Conservation (phyloP, 2,888 invertebrate species). For the Actias luna region DNA sequence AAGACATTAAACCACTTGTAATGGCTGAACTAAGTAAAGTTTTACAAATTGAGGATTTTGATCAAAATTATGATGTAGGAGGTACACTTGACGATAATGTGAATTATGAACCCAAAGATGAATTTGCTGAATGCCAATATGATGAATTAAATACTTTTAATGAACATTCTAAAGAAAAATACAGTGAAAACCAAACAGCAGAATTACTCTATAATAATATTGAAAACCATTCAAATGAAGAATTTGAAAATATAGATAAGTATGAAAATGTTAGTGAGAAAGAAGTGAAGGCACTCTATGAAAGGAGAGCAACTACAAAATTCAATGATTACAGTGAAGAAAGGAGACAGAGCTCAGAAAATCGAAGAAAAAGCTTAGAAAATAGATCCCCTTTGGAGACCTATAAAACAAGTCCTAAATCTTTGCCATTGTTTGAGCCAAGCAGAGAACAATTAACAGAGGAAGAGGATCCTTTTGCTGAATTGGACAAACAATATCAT, state of each 20-base stretch:
- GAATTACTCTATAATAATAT: constrained; percentile 26
- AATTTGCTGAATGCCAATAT: constrained; percentile 33
- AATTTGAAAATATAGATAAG: constrained; percentile 19
- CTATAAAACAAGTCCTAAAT: constrained; percentile 31
- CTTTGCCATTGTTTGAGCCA: constrained; percentile 54
- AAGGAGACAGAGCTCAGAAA: constrained; percentile 27
- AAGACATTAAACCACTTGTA: constrained; percentile 82
- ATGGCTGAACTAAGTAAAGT: constrained; percentile 82
- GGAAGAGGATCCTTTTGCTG: constrained; percentile 72
- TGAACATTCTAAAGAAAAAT: constrained; percentile 32
- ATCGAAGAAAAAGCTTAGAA: constrained; percentile 38
- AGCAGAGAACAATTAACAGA: constrained; percentile 58
- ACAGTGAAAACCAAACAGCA: constrained; percentile 33
- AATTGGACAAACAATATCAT: constrained; percentile 73
- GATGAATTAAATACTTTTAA: constrained; percentile 33
- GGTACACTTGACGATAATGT: constrained; percentile 31
- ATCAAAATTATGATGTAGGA: constrained; percentile 40
- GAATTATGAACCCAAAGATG: constrained; percentile 30
- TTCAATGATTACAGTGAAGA: constrained; percentile 32
- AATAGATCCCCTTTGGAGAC: constrained; percentile 32
- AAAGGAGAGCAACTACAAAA: constrained; percentile 40
- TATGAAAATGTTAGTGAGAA: constrained; percentile 24
- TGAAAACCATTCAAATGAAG: constrained; percentile 5
- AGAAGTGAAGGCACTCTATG: constrained; percentile 42
- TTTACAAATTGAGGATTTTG: constrained; percentile 69